Percentiles rank a stretch among this genome's conserved stretches.
Conservation (phyloP, 2,888 invertebrate genomes). For the Timema cristinae region DNA sequence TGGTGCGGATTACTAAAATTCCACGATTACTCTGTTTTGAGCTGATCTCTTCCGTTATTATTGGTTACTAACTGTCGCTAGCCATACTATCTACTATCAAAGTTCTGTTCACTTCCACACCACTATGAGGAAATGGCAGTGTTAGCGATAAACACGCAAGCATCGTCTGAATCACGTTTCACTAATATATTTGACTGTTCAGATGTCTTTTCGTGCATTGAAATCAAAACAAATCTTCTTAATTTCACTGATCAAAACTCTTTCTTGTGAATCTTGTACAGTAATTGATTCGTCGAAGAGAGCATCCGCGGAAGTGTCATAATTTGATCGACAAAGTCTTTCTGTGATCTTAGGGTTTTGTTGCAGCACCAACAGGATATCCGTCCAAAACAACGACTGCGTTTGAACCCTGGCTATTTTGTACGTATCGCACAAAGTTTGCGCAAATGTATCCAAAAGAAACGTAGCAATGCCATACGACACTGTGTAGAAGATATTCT, state of each 20-base stretch:
- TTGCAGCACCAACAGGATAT: neutral
- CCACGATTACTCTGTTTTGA: too few species aligned
- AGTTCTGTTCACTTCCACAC: too few species aligned
- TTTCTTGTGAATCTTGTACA: neutral
- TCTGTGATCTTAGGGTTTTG: neutral
- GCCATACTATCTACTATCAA: too few species aligned
- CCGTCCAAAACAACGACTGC: conserved; percentile 1
- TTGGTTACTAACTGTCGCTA: too few species aligned
- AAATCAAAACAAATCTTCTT: neutral
- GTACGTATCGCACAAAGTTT: neutral
- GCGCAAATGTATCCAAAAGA: conserved; percentile 1
- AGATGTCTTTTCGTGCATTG: neutral
- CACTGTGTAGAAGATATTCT: conserved; percentile 3
- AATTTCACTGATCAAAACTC: neutral
- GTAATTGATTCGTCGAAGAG: neutral
- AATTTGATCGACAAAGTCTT: neutral
- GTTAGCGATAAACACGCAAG: neutral
- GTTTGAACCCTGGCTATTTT: conserved; percentile 1
- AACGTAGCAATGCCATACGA: conserved; percentile 1
- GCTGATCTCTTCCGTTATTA: too few species aligned
- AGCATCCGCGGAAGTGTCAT: neutral
- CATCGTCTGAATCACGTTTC: too few species aligned
- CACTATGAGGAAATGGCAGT: too few species aligned
- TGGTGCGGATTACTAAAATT: too few species aligned
- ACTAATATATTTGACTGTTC: conserved; percentile 1